Evolutionary conservation across 1,140 invertebrate species (phyloP).

Genomic region (Ridgeia piscesae): DNA sequence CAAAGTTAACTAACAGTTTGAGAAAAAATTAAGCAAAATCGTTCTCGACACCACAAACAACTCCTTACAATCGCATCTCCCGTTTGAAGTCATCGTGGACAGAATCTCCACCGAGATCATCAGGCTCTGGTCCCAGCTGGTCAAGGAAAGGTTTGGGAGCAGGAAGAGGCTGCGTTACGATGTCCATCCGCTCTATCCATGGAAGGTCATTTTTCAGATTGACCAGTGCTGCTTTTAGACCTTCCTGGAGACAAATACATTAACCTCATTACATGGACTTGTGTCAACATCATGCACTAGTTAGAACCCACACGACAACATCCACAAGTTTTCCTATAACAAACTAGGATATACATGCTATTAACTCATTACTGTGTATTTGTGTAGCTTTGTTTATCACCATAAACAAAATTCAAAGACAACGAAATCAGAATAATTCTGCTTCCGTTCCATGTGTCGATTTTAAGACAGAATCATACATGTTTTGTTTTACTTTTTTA

Average conservation of each 20-base stretch:
- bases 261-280: not conserved
- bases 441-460: too few species aligned
- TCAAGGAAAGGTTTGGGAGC: slow-evolving; percentile 77
- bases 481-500: too few species aligned
- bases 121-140: slow-evolving; percentile 55
- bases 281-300: not conserved
- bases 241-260: slow-evolving; percentile 9
- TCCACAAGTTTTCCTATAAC: too few species aligned
- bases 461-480: too few species aligned
- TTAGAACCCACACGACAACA: too few species aligned
- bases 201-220: slow-evolving; percentile 20
- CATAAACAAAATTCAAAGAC: too few species aligned
- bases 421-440: too few species aligned
- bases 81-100: slow-evolving; percentile 91
- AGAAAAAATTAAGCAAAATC: not conserved
- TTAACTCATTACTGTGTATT: too few species aligned
- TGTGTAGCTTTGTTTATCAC: too few species aligned
- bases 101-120: slow-evolving; percentile 70
- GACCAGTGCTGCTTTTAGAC: slow-evolving; percentile 11
- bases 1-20: not conserved
- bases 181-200: slow-evolving; percentile 84
- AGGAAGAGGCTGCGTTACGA: slow-evolving; percentile 73
- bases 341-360: too few species aligned
- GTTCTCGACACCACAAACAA: not conserved
- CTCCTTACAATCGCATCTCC: slow-evolving; percentile 76